phyloP scores from a whole-genome alignment of 2,888 invertebrate genomes.

The Macropis europaea region DNA sequence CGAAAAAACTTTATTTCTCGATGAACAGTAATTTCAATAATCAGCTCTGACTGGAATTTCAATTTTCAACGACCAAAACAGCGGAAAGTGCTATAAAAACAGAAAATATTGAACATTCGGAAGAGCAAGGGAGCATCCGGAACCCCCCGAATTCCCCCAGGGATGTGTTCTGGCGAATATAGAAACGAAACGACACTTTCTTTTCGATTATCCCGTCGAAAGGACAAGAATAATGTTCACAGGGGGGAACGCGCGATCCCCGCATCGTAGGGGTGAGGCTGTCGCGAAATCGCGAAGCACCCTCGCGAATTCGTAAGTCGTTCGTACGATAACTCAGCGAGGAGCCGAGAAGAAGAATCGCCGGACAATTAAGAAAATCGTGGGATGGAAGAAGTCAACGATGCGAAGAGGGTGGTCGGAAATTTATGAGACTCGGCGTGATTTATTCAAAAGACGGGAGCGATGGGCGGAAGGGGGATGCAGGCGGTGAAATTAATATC shows the following conservation, averaged over 20 bases:
- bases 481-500: slow-evolving; percentile 14
- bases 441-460: slow-evolving; percentile 14
- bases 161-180: too few species aligned
- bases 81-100: too few species aligned
- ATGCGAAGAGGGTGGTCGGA: not conserved
- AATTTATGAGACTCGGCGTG: not conserved
- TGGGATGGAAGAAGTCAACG: not conserved
- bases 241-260: slow-evolving; percentile 14
- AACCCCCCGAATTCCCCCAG: too few species aligned
- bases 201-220: slow-evolving; percentile 31
- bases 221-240: slow-evolving; percentile 30
- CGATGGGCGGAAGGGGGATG: too few species aligned
- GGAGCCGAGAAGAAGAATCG: not conserved
- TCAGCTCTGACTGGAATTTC: too few species aligned
- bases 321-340: not conserved
- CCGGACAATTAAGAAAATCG: not conserved
- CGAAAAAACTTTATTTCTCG: too few species aligned
- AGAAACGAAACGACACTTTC: slow-evolving; percentile 24
- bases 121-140: too few species aligned
- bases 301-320: not conserved
- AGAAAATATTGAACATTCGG: too few species aligned
- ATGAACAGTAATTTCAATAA: too few species aligned
- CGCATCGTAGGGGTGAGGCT: too few species aligned
- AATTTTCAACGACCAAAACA: too few species aligned
- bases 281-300: too few species aligned